phyloP scores from a whole-genome alignment of 2,888 invertebrate genomes.

The Acleris cristana region DNA sequence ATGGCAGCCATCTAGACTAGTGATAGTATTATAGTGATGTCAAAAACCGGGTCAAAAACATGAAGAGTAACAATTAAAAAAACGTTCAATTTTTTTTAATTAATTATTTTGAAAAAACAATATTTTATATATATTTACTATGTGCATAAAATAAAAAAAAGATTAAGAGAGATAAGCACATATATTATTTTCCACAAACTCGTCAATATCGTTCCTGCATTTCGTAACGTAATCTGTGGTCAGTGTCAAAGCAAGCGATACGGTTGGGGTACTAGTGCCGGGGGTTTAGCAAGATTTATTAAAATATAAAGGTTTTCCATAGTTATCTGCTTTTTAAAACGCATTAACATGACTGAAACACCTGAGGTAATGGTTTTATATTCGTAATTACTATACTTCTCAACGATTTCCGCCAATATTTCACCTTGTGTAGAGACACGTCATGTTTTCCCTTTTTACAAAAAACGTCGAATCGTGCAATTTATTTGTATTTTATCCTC shows the following conservation, averaged over 20 bases:
- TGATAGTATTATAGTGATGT: constrained; percentile 13
- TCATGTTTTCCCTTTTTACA: constrained; percentile 28
- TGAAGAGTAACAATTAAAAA: not conserved
- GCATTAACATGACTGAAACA: constrained; percentile 61
- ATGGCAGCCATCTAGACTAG: constrained; percentile 33
- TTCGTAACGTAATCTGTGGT: not conserved
- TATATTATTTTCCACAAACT: not conserved
- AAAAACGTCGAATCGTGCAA: constrained; percentile 5
- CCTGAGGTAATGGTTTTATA: constrained; percentile 60
- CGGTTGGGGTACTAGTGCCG: not conserved
- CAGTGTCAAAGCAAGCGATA: not conserved
- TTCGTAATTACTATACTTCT: constrained; percentile 20
- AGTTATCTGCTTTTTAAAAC: not conserved
- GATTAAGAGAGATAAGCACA: too few species aligned
- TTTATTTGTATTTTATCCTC: not conserved
- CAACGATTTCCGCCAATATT: constrained; percentile 9
- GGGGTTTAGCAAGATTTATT: constrained; percentile 3
- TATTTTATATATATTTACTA: too few species aligned
- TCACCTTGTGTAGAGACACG: constrained; percentile 26
- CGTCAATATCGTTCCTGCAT: not conserved
- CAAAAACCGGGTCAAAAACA: constrained; percentile 19
- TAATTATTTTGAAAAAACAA: not conserved
- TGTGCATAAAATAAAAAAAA: too few species aligned
- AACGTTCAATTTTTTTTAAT: too few species aligned
- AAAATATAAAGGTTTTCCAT: not conserved